Conservation (phyloP, 2,797 vertebrate species). For the Coendou prehensilis region DNA sequence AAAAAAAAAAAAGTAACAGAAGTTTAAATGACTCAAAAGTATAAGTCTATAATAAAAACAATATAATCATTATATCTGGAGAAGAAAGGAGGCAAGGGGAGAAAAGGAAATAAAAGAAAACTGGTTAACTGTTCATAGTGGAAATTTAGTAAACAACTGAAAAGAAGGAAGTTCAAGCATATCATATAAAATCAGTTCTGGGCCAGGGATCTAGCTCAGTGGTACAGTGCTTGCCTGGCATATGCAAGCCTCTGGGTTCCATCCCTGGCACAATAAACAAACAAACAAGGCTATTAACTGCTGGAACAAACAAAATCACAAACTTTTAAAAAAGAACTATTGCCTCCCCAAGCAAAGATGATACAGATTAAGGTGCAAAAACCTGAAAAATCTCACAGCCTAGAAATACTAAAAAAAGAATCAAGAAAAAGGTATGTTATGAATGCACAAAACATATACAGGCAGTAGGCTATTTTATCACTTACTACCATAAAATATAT, state of each 20-base stretch:
- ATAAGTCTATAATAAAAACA: neutral
- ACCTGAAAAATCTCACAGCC: neutral
- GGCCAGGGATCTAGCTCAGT: neutral
- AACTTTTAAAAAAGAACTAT: neutral
- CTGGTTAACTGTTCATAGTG: neutral
- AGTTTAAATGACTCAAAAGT: neutral
- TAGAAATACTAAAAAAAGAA: neutral
- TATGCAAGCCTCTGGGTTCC: neutral
- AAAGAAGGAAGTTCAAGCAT: slow-evolving; percentile 8
- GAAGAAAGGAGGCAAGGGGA: neutral
- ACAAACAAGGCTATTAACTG: neutral
- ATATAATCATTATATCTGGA: slow-evolving; percentile 6
- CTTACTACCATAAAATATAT: neutral
- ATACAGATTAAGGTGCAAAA: neutral
- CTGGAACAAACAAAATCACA: neutral
- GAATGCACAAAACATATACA: neutral
- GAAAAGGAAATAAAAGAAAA: neutral
- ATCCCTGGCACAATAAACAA: no score
- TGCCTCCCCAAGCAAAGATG: neutral
- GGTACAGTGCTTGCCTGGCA: neutral
- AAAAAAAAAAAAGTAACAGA: slow-evolving; percentile 40
- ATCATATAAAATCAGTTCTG: neutral
- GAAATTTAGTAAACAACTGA: neutral
- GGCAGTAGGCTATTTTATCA: no score
- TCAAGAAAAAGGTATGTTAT: neutral